These are phyloP conservation scores for Sinopyrophorus schimmeli DNA, from an alignment of 2,888 invertebrate genomes.

Conservation along the genomic window DNA sequence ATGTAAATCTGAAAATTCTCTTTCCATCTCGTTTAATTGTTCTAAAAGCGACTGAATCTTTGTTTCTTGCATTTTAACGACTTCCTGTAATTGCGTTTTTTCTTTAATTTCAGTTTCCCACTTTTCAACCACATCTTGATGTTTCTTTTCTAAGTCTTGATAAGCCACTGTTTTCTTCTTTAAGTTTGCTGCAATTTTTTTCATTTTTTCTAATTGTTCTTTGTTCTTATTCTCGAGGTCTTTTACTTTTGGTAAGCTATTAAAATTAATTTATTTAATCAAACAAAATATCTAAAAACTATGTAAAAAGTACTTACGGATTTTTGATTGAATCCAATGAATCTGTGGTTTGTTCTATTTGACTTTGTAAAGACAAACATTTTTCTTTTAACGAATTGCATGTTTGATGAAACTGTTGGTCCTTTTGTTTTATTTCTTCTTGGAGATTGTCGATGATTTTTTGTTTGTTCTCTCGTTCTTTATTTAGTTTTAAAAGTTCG, in stretches of 20 bases:
- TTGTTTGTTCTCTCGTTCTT: conserved; percentile 51
- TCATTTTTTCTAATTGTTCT: conserved; percentile 74
- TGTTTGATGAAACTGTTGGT: conserved; percentile 50
- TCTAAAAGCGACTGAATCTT: conserved; percentile 39
- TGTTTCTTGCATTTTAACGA: conserved; percentile 32
- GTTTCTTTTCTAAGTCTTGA: conserved; percentile 66
- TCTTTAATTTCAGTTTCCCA: conserved; percentile 46
- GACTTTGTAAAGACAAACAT: conserved; percentile 47
- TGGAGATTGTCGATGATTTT: conserved; percentile 52
- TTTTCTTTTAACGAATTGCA: conserved; percentile 52
- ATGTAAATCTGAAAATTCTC: conserved; percentile 48
- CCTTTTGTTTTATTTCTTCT: conserved; percentile 54
- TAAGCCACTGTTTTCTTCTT: conserved; percentile 72
- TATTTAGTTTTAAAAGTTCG: conserved; percentile 56
- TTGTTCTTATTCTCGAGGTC: conserved; percentile 67
- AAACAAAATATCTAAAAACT: neutral
- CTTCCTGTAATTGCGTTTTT: conserved; percentile 39
- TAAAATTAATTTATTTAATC: neutral
- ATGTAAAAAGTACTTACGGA: conserved; percentile 38
- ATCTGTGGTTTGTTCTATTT: conserved; percentile 48
- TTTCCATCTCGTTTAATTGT: conserved; percentile 52
- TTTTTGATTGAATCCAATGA: conserved; percentile 48
- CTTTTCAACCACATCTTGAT: conserved; percentile 44
- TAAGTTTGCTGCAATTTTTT: conserved; percentile 74
- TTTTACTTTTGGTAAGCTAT: conserved; percentile 42